Evolutionary conservation across 2,888 invertebrate genomes (phyloP), one percentile per base, ranked within the genome.

Genomic region (Epistrophe grossulariae): DNA sequence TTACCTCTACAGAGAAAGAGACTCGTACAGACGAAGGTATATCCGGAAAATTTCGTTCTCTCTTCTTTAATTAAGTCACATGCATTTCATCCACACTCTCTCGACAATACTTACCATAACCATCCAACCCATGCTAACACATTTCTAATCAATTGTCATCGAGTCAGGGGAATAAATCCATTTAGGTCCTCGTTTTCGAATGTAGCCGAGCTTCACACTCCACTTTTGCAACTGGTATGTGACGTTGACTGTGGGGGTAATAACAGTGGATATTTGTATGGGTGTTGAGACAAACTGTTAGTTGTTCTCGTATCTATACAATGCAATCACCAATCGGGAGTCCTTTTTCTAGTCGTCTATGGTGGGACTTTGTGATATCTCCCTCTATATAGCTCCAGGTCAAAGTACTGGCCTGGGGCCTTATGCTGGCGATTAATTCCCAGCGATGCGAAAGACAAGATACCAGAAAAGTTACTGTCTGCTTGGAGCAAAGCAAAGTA

Each of bases 61-160:
- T 31, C 48, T 17, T 11, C 24, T 81, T 85, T 85, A 85, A 81
- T 85, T 85, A 81, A 81, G 77, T 77, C 72, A 48, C 71, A 81
- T 73, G 59, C 70, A 72, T 77, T 70, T 64, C 48, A 57, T 57
- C 48, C 24, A 38, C 24, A 70, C n/a, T 28, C 66, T n/a, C 15
- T 28, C 43, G 9, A 52, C n/a, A 11, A 4, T 2, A 24, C 28
- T 35, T n/a, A n/a, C 4, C 5, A 5, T 13, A 31, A 17, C 48
- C 11, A 24, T 40, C 40, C 52, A 60, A 55, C 50, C 19, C 48
- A 55, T 70, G 60, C 72, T 70, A 55, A 73, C 70, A 71, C 64
- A 48, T 82, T 82, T 82, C 78, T 82, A 85, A 85, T 85, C 85
- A 85, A 85, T 85, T 78, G 82, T 78, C 85, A 82, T 85, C 70